Evolutionary conservation across 1,140 invertebrate species (phyloP), one percentile per base, ranked within the genome.

Genomic region (Psix sp.): DNA sequence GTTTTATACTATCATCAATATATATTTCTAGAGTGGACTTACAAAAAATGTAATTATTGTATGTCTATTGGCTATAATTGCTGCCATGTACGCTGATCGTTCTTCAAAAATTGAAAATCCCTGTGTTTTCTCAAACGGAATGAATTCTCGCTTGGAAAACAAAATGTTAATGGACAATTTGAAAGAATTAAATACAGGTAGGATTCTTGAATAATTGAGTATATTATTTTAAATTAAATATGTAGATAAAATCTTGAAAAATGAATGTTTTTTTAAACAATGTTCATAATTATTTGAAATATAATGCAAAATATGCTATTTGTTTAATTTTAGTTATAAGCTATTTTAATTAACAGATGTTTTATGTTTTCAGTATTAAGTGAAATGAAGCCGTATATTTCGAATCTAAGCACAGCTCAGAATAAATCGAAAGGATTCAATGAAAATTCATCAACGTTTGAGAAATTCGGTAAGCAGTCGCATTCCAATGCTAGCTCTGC

Each of bases 151-250:
- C 13, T 15, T 56, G n/a, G 67, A 71, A 36, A 62, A 71, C 38
- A 56, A 62, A 36, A 52, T 71, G 17, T 13, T 71, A n/a, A 62
- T 62, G 51, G 51, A 57, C 36, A 56, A 71, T 42, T 40, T 71
- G 14, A 54, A 71, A 31, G 49, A 62, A 20, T 24, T 71, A 11
- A 62, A 71, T 42, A 21, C 15, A 62, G 57, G 66, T 62, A 38
- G 52, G 10, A n/a, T n/a, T n/a, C n/a, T n/a, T n/a, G n/a, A n/a
- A n/a, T n/a, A n/a, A n/a, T n/a, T n/a, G n/a, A n/a, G n/a, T n/a
- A n/a, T n/a, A n/a, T n/a, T n/a, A n/a, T n/a, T n/a, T n/a, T n/a
- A n/a, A n/a, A n/a, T n/a, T n/a, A n/a, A n/a, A n/a, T n/a, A n/a
- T n/a, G n/a, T n/a, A 13, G 13, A 13, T 5, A 33, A 33, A 7